A percentile compares a stretch with the other conserved stretches of the same genome.
These are phyloP conservation scores for Equus quagga DNA, from an alignment of 2,113 vertebrate species.

Conservation along the genomic window DNA sequence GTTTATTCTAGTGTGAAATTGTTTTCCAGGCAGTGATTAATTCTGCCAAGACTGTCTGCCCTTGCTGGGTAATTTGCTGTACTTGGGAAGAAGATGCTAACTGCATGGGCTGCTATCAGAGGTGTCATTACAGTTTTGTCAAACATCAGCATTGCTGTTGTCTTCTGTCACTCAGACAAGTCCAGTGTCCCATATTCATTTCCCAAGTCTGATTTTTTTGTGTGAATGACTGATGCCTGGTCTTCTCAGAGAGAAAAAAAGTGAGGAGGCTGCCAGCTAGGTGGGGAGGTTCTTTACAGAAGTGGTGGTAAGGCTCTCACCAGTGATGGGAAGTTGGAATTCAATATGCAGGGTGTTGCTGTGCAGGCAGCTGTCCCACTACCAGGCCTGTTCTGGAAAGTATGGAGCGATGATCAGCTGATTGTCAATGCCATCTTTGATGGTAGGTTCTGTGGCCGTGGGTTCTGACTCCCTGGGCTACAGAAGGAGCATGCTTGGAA, in stretches of 20 bases:
- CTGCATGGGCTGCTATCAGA: neutral
- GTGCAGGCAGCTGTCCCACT: neutral
- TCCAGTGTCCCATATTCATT: neutral
- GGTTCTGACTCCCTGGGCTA: neutral
- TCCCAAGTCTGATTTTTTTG: conserved; percentile 30
- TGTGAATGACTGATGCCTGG: neutral
- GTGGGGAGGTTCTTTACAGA: neutral
- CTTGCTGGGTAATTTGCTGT: conserved; percentile 58
- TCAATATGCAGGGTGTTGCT: neutral
- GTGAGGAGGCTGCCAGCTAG: neutral
- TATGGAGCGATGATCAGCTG: no score
- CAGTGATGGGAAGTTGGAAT: rapidly evolving
- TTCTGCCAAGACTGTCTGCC: conserved; percentile 63
- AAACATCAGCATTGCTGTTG: neutral
- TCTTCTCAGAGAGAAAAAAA: neutral
- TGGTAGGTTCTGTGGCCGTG: neutral
- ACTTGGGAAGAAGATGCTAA: conserved; percentile 55
- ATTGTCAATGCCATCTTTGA: neutral
- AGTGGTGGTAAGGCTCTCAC: neutral
- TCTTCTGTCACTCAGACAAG: conserved; percentile 28
- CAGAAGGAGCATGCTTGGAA: neutral
- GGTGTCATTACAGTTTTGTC: conserved; percentile 33
- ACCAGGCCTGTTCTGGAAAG: neutral
- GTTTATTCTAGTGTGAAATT: conserved; percentile 89
- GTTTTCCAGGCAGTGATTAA: conserved; percentile 84